Percentiles rank a stretch among this genome's conserved stretches.
These are phyloP conservation scores for Coptodon bakossiorum DNA, from an alignment of 2,113 vertebrate species.

Conservation along the genomic window DNA sequence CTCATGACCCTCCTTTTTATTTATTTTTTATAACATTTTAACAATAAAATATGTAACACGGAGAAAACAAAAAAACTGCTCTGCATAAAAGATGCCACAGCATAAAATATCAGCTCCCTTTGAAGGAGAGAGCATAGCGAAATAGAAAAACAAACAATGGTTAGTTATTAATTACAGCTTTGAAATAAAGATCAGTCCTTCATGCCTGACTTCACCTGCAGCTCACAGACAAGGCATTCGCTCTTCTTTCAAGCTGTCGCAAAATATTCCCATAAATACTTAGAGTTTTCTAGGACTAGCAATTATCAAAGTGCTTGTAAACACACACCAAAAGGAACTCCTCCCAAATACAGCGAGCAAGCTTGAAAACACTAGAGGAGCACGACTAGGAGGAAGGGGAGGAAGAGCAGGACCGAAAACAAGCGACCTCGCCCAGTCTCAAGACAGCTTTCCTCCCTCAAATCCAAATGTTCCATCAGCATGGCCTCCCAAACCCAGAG, in stretches of 20 bases:
- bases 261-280: slow-evolving; percentile 15
- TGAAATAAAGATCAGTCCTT: neutral
- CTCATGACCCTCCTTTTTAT: neutral
- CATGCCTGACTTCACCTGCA: neutral
- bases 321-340: slow-evolving; percentile 11
- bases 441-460: slow-evolving; percentile 3
- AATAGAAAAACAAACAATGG: slow-evolving; percentile 4
- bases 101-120: neutral
- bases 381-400: neutral
- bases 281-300: neutral
- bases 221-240: neutral
- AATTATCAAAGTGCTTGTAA: slow-evolving; percentile 27
- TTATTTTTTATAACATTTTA: neutral
- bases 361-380: neutral
- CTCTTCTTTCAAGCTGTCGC: neutral
- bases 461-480: slow-evolving; percentile 12
- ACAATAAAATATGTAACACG: neutral
- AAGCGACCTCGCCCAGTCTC: slow-evolving; percentile 37
- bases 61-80: neutral
- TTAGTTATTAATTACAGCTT: slow-evolving; percentile 15
- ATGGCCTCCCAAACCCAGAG: neutral
- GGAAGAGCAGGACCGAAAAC: slow-evolving; percentile 27
- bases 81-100: neutral
- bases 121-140: neutral
- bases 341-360: neutral